A percentile compares a stretch with the other conserved stretches of the same genome.
Evolutionary conservation across 2,113 vertebrate species (phyloP).

Genomic region (Stigmatopora nigra): DNA sequence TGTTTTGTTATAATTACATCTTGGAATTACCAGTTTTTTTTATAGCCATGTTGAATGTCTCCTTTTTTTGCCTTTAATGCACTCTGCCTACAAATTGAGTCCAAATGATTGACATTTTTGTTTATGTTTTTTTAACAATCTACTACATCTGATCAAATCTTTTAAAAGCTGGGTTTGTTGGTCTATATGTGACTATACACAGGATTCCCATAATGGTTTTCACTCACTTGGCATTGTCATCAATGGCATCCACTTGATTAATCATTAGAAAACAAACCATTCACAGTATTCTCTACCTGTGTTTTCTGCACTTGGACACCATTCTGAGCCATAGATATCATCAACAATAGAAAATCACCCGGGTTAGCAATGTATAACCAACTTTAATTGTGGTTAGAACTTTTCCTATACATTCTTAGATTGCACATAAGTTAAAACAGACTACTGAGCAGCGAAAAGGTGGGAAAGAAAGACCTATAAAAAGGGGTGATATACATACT

Average conservation of each 20-base stretch:
- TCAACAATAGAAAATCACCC: background rate
- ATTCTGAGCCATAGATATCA: background rate
- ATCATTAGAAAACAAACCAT: too few species aligned
- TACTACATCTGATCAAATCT: background rate
- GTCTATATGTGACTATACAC: background rate
- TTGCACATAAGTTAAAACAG: constrained; percentile 47
- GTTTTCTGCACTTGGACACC: background rate
- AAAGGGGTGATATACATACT: constrained; percentile 18
- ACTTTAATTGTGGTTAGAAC: constrained; percentile 51
- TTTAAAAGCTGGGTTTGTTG: background rate
- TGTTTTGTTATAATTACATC: background rate
- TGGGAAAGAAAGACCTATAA: background rate
- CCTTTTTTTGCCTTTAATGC: background rate
- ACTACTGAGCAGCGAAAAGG: constrained; percentile 28
- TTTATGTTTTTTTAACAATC: constrained; percentile 17
- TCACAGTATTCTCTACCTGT: too few species aligned
- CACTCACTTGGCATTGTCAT: background rate
- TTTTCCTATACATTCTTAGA: constrained; percentile 27
- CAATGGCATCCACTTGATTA: background rate
- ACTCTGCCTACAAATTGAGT: background rate
- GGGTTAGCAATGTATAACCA: constrained; percentile 35
- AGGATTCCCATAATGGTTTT: background rate
- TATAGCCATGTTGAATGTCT: background rate
- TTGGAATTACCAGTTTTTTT: background rate
- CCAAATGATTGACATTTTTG: constrained; percentile 34